Base-by-base conservation (phyloP, 2,113 vertebrate genomes). In the Larimichthys crocea region DNA sequence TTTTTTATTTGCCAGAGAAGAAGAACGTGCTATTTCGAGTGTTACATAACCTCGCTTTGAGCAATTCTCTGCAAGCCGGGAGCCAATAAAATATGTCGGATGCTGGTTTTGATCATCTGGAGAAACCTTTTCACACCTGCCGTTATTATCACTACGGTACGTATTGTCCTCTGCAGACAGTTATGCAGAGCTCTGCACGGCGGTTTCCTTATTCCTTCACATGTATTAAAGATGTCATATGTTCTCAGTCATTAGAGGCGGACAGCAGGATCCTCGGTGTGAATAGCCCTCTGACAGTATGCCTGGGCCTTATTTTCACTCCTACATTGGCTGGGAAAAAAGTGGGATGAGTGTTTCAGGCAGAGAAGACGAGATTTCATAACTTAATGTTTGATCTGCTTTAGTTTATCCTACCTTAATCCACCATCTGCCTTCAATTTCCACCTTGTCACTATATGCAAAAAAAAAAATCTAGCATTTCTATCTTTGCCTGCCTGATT, bases 181-280 rank as follows among this genome's bases (percentile, higher is more conserved):
- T 53, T 64, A 8, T 17, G 17, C 72, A 65, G 19, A 46, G 63
- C 72, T 61, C 64, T 81, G 79, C 44, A 16, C 76, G 64, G 79
- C 60, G n/a, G 24, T 53, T 77, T 62, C 52, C 50, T 56, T 57
- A 52, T 53, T 80, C 78, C 55, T 46, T 65, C 55, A 61, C 78
- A 74, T 89, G 88, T 70, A 70, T 44, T 57, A 53, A 72, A 81
- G 77, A 62, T 60, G 63, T 72, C 61, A 57, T 62, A 42, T 79
- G 85, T 61, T 83, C 9, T 52, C 63, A 63, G 79, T 89, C 81
- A 86, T 89, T 83, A 87, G 42, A 79, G 75, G 22, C 74, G 83
- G 75, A 64, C 15, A 42, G 74, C 79, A 71, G 63, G 70, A 22
- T 73, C 53, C 60, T 46, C 1, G 19, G 67, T 81, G 82, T 71